A percentile compares a stretch with the other conserved stretches of the same genome.
phyloP scores from a whole-genome alignment of 2,113 vertebrate genomes.

The Leptobrachium leishanense region DNA sequence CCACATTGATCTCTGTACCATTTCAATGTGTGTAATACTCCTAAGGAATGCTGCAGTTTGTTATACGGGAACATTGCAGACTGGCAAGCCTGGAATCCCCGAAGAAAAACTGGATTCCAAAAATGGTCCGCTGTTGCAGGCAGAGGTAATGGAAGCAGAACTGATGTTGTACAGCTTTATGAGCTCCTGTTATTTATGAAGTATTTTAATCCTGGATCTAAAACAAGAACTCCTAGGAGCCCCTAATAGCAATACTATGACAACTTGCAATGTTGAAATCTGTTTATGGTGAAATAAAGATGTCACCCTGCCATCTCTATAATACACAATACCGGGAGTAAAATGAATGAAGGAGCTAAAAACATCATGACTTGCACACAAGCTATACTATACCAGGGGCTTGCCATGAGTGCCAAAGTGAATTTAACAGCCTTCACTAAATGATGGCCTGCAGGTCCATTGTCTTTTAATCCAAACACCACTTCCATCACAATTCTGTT shows the following conservation, averaged over 20 bases:
- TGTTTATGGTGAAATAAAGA: background rate
- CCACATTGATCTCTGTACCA: background rate
- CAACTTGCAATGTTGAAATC: background rate
- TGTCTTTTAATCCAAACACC: too few relatives aligned
- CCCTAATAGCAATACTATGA: background rate
- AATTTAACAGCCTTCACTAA: conserved; percentile 2
- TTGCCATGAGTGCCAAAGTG: background rate
- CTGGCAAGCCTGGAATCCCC: background rate
- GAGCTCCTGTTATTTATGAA: conserved; percentile 15
- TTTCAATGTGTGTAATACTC: conserved; percentile 44
- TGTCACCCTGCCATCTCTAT: background rate
- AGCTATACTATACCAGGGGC: too few relatives aligned
- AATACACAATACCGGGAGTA: too few relatives aligned
- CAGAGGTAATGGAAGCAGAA: background rate
- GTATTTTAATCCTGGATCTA: conserved; percentile 21
- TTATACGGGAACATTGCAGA: background rate
- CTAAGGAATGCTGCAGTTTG: conserved; percentile 32
- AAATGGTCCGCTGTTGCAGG: background rate
- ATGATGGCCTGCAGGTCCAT: background rate
- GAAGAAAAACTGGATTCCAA: background rate
- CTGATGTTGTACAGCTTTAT: conserved; percentile 14
- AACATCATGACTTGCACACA: too few relatives aligned
- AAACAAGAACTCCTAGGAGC: background rate
- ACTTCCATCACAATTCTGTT: too few relatives aligned
- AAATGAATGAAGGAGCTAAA: too few relatives aligned